Evolutionary conservation across 2,888 invertebrate genomes (phyloP).

Genomic region (Ectropis crepuscularia): DNA sequence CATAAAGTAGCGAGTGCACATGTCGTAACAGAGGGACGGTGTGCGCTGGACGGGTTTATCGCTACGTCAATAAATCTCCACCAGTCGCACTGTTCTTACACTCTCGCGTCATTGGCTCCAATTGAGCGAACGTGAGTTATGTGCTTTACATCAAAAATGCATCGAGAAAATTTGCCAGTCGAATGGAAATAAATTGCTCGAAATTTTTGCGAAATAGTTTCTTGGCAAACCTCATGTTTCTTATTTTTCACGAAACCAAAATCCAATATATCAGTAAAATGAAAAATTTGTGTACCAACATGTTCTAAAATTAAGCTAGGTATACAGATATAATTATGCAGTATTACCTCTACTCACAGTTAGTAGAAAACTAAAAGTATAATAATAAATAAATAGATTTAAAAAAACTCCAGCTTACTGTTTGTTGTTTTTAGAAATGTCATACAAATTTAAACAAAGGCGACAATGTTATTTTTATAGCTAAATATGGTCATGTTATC

Average conservation of each 20-base stretch:
- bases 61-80: conserved; percentile 73
- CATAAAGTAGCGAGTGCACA: conserved; percentile 9
- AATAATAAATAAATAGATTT: no score
- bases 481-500: neutral
- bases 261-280: no score
- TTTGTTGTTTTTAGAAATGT: no score
- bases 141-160: conserved; percentile 18
- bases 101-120: conserved; percentile 47
- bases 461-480: no score
- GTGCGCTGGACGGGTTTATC: conserved; percentile 71
- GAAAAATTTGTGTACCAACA: no score
- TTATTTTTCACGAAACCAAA: neutral
- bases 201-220: neutral
- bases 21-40: conserved; percentile 66
- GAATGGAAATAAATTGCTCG: neutral
- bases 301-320: no score
- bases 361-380: no score
- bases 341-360: no score
- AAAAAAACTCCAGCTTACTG: no score
- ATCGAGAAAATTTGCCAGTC: conserved; percentile 13
- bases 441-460: no score
- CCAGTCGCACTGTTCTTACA: conserved; percentile 63
- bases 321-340: no score
- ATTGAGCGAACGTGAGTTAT: conserved; percentile 44
- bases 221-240: neutral